These are phyloP conservation scores for Istiophorus platypterus DNA, from an alignment of 2,113 vertebrate genomes.

Conservation along the genomic window DNA sequence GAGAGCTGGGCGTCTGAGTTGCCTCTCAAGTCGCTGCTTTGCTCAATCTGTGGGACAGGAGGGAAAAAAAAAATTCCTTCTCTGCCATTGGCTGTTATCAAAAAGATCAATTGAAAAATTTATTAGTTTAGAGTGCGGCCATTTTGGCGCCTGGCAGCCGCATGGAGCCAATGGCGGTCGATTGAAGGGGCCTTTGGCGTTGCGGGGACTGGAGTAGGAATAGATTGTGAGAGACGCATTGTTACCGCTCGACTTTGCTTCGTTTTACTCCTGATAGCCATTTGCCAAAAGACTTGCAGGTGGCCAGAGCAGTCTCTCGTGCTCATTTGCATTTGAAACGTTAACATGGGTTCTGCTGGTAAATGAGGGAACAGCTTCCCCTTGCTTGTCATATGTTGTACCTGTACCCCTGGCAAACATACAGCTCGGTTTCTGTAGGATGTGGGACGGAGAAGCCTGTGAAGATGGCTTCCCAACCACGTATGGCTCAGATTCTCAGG, in stretches of 20 bases:
- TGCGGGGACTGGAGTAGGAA: constrained; percentile 22
- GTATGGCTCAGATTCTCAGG: not conserved
- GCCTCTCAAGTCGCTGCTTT: constrained; percentile 11
- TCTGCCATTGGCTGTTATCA: constrained; percentile 49
- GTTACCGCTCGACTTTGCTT: constrained; percentile 32
- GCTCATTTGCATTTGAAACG: constrained; percentile 40
- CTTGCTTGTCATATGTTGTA: not conserved
- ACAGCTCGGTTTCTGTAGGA: not conserved
- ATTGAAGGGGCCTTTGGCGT: constrained; percentile 53
- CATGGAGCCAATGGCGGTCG: constrained; percentile 19
- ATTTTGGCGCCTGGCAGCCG: constrained; percentile 35
- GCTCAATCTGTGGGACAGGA: constrained; percentile 1
- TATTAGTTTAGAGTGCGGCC: constrained; percentile 65
- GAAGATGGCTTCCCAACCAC: not conserved
- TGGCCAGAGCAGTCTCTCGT: not conserved
- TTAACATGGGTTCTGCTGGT: constrained; percentile 10
- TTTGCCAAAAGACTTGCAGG: constrained; percentile 28
- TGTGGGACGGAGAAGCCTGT: not conserved
- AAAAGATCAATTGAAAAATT: constrained; percentile 59
- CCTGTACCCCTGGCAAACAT: constrained; percentile 13
- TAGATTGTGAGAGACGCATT: constrained; percentile 43
- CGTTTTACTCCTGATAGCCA: constrained; percentile 28
- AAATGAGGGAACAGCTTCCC: not conserved
- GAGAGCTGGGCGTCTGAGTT: too few relatives aligned
- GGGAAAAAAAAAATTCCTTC: constrained; percentile 37